A percentile compares a stretch with the other conserved stretches of the same genome.
These are phyloP conservation scores for Bolinopsis microptera DNA, from an alignment of 37 sponge, comb jelly and placozoan species.

Conservation along the genomic window DNA sequence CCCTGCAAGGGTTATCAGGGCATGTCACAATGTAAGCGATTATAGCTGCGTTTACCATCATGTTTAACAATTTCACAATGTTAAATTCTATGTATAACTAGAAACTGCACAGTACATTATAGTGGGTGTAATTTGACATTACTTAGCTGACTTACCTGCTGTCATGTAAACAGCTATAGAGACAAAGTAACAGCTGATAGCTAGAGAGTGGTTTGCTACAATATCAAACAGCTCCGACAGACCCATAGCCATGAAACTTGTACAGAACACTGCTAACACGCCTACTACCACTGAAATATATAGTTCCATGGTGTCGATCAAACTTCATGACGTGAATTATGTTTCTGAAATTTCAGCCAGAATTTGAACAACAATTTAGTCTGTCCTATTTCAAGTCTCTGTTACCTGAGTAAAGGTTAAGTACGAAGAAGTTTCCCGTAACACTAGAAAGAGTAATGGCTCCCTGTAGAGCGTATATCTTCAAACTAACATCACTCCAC, in stretches of 20 bases:
- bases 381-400: no score
- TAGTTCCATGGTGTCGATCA: no score
- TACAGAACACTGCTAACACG: neutral
- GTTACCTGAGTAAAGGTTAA: slow-evolving; percentile 50
- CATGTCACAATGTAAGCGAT: neutral
- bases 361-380: no score
- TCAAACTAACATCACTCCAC: neutral
- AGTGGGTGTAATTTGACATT: no score
- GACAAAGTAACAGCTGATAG: slow-evolving; percentile 4
- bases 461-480: neutral
- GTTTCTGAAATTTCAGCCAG: no score
- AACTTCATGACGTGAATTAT: no score
- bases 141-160: neutral
- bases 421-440: slow-evolving; percentile 30
- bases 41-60: neutral
- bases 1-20: slow-evolving; percentile 5
- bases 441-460: neutral
- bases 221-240: slow-evolving; percentile 10
- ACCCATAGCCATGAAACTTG: slow-evolving; percentile 7
- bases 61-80: no score
- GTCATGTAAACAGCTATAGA: neutral
- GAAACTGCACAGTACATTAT: no score
- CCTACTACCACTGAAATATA: neutral
- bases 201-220: neutral
- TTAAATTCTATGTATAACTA: no score